A percentile compares a stretch with the other conserved stretches of the same genome.
These are phyloP conservation scores for Leuciscus waleckii DNA, from an alignment of 2,797 vertebrate genomes.

Conservation along the genomic window DNA sequence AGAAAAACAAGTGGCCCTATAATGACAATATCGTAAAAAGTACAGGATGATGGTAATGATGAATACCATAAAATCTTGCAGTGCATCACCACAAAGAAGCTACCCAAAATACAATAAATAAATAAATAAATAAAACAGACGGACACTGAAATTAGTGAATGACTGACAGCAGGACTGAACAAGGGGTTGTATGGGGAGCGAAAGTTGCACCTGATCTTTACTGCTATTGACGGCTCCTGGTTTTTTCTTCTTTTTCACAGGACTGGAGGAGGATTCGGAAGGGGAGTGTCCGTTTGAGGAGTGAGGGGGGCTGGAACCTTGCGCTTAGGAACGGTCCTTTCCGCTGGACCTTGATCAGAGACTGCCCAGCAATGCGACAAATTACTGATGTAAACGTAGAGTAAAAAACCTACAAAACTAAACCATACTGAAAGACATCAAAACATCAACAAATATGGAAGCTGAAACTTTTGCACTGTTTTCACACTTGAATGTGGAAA, in stretches of 20 bases:
- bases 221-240: slow-evolving; percentile 90
- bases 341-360: slow-evolving; percentile 87
- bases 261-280: slow-evolving; percentile 89
- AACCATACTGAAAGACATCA: background rate
- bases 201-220: slow-evolving; percentile 91
- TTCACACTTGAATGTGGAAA: slow-evolving; percentile 7
- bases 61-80: slow-evolving; percentile 12
- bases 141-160: slow-evolving; percentile 4
- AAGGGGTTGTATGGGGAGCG: background rate
- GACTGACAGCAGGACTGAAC: background rate
- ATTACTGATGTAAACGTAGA: slow-evolving; percentile 2
- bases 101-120: slow-evolving; percentile 23
- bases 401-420: too few relatives aligned
- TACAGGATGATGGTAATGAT: background rate
- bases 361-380: slow-evolving; percentile 56
- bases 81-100: background rate
- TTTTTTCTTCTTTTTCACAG: slow-evolving; percentile 98
- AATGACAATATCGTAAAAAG: background rate
- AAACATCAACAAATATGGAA: background rate
- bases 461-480: background rate
- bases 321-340: slow-evolving; percentile 89
- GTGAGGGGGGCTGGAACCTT: slow-evolving; percentile 94
- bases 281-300: slow-evolving; percentile 97
- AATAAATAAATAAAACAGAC: background rate
- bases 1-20: background rate